Conservation (phyloP, 2,797 vertebrate species). For the Garrulus glandarius region DNA sequence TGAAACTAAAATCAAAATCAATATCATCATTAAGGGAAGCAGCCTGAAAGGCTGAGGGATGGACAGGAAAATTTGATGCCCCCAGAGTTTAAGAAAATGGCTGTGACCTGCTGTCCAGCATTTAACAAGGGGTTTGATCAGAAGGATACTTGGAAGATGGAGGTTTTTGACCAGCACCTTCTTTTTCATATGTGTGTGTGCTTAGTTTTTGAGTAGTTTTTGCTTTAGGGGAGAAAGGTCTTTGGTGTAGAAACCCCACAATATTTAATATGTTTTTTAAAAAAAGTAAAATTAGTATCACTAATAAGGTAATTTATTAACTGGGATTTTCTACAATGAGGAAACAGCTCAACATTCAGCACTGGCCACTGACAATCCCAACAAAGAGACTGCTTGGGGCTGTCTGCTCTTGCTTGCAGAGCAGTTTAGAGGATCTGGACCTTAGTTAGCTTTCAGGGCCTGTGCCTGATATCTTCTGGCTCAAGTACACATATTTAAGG, state of each 20-base stretch:
- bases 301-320: not conserved
- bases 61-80: slow-evolving; percentile 31
- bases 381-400: not conserved
- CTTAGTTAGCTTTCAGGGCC: not conserved
- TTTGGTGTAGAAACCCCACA: not conserved
- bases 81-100: slow-evolving; percentile 32
- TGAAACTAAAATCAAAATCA: slow-evolving; percentile 66
- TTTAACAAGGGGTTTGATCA: slow-evolving; percentile 7
- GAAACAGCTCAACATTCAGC: not conserved
- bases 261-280: not conserved
- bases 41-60: slow-evolving; percentile 35
- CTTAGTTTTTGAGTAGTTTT: not conserved
- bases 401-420: not conserved
- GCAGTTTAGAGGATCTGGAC: not conserved
- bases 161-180: not conserved
- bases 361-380: not conserved
- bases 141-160: not conserved
- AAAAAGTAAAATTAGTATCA: not conserved
- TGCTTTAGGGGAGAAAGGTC: not conserved
- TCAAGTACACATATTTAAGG: not conserved
- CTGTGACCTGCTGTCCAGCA: slow-evolving; percentile 16
- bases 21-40: slow-evolving; percentile 55
- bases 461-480: not conserved
- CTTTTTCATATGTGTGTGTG: not conserved
- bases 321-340: not conserved